A percentile compares a stretch with the other conserved stretches of the same genome.
Evolutionary conservation across 64 coral and sea anemone species (phyloP).

Genomic region (Cladopsammia gracilis): DNA sequence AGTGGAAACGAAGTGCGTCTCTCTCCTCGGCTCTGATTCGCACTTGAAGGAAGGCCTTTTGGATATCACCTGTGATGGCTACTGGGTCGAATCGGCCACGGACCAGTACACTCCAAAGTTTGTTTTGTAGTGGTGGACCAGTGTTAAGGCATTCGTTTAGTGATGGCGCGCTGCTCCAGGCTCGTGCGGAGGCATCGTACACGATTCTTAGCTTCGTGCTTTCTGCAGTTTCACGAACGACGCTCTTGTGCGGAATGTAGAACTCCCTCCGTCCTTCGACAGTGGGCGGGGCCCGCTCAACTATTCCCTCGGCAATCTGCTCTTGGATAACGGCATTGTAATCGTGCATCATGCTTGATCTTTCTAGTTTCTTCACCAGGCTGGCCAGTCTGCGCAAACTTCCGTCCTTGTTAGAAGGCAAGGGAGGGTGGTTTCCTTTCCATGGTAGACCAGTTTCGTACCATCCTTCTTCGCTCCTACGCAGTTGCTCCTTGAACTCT

Average conservation of each 20-base stretch:
- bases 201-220: neutral
- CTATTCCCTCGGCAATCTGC: neutral
- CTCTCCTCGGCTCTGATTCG: neutral
- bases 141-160: neutral
- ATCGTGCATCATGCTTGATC: neutral
- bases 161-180: neutral
- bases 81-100: neutral
- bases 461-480: neutral
- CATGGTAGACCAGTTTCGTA: neutral
- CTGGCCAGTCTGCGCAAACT: neutral
- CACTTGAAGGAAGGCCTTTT: neutral
- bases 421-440: neutral
- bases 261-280: neutral
- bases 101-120: neutral
- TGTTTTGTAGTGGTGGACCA: slow-evolving; percentile 7
- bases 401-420: neutral
- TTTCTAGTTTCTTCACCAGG: neutral
- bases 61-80: neutral
- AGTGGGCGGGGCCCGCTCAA: neutral
- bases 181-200: neutral
- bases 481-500: neutral
- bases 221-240: neutral
- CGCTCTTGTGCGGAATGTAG: neutral
- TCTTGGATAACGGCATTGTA: neutral
- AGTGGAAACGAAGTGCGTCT: slow-evolving; percentile 3